Percentiles rank a stretch among this genome's conserved stretches.
Conservation (phyloP, 2,888 invertebrate species). For the Byasa hedistus region DNA sequence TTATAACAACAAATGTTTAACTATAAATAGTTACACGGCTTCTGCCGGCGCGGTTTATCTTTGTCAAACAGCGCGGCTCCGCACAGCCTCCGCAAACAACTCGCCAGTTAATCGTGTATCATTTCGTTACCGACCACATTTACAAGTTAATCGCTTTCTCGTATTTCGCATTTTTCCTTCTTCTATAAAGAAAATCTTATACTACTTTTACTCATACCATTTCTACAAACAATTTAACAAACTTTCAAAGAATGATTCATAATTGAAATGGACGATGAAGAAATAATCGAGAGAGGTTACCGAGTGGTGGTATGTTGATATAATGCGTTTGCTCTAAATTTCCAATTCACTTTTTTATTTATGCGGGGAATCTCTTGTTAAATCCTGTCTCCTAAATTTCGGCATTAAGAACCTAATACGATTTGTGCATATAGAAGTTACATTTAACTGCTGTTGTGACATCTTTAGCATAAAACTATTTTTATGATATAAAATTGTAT, state of each 20-base stretch:
- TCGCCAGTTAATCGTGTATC: neutral
- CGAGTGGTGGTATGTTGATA: constrained; percentile 4
- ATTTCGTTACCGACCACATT: constrained; percentile 7
- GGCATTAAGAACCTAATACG: too few relatives aligned
- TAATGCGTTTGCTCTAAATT: neutral
- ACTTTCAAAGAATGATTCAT: too few relatives aligned
- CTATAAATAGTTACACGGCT: constrained; percentile 46
- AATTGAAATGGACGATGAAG: neutral
- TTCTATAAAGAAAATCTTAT: too few relatives aligned
- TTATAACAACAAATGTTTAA: constrained; percentile 10
- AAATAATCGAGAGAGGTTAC: neutral
- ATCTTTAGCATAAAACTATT: too few relatives aligned
- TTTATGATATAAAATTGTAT: too few relatives aligned
- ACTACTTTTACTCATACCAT: too few relatives aligned
- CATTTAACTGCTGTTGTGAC: too few relatives aligned
- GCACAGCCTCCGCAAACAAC: constrained; percentile 47
- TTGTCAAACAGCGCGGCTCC: constrained; percentile 49
- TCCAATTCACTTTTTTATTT: too few relatives aligned
- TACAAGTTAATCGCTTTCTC: neutral
- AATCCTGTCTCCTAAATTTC: too few relatives aligned
- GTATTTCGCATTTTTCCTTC: neutral
- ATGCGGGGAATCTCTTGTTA: too few relatives aligned
- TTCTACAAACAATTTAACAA: too few relatives aligned
- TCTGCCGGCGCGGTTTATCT: constrained; percentile 50
- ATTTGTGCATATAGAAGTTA: too few relatives aligned